Evolutionary conservation across 1,140 invertebrate species (phyloP), one percentile per base, ranked within the genome.

Genomic region (Pseudomyrmex pallidus): DNA sequence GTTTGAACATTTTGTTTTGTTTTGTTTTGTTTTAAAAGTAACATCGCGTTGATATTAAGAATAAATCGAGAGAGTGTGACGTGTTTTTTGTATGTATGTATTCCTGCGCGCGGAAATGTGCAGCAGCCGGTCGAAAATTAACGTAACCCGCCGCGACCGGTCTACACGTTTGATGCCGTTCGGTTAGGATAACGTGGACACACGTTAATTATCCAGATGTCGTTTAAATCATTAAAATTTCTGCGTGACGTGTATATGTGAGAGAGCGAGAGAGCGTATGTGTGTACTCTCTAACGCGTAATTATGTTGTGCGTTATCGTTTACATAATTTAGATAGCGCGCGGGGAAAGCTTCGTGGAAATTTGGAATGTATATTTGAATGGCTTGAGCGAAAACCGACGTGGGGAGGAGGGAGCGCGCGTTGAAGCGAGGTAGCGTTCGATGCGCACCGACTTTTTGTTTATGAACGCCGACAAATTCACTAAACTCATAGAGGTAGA

Each of bases 151-250:
- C 3, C 57, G 44, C 44, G 61, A 17, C 17, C 54, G 35, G 13
- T 52, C 44, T 22, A 25, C 54, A 10, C 17, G 52, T 80, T 80
- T 72, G 44, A 72, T 20, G 66, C 46, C 52, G 67, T 48, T 56
- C 25, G 44, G 48, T 67, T 70, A 78, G 54, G n/a, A 2, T 74
- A 35, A 63, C 35, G 35, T 10, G 66, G 48, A 35, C 35, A 54
- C 25, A 68, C 15, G 77, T 82, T 62, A 63, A 70, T 82, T 63
- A 80, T 66, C 50, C 78, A 83, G 52, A 62, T 62, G 57, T 25
- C 83, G 56, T 80, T 66, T 77, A 85, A 80, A 64, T 70, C 25
- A 70, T 84, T 57, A 73, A 72, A 86, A 84, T 86, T 86, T 80
- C n/a, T 56, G 46, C 54, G 44, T 80, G 64, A 70, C 56, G 54